These are phyloP conservation scores for Geococcyx californianus DNA, from an alignment of 2,113 vertebrate genomes.

Conservation along the genomic window DNA sequence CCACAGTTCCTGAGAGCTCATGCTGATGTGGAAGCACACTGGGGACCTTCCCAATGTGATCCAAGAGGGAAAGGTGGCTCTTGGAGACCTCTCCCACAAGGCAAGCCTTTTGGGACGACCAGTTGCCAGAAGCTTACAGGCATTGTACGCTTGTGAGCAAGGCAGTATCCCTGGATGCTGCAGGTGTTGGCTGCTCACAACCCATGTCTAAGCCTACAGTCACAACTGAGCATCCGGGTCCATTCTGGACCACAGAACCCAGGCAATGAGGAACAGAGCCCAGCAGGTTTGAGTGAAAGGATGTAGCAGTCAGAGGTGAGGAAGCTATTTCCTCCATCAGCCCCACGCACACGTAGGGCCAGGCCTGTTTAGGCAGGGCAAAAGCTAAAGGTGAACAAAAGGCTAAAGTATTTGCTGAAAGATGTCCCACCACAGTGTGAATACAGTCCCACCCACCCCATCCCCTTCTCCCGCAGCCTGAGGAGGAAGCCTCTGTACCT, in stretches of 20 bases:
- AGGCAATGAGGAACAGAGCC: not conserved
- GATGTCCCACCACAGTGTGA: not conserved
- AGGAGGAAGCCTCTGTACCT: slow-evolving; percentile 85
- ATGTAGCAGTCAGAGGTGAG: not conserved
- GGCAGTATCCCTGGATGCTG: not conserved
- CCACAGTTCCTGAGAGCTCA: not conserved
- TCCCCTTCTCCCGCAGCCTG: slow-evolving; percentile 62
- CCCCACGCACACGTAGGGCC: fast-evolving
- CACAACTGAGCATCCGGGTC: not conserved
- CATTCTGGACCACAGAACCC: not conserved
- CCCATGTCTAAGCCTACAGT: not conserved
- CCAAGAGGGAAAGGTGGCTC: not conserved
- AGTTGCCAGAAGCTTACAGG: not conserved
- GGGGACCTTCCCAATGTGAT: not conserved
- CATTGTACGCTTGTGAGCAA: not conserved
- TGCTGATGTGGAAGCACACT: not conserved
- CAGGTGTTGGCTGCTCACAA: not conserved
- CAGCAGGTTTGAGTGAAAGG: not conserved
- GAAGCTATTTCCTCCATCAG: not conserved
- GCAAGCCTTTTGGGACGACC: not conserved
- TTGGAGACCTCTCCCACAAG: not conserved
- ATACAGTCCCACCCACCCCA: not conserved
- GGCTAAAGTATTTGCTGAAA: not conserved
- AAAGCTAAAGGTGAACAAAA: not conserved
- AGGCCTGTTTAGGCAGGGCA: not conserved